Conservation (phyloP, 2,113 vertebrate species). For the Corydoras sp. region DNA sequence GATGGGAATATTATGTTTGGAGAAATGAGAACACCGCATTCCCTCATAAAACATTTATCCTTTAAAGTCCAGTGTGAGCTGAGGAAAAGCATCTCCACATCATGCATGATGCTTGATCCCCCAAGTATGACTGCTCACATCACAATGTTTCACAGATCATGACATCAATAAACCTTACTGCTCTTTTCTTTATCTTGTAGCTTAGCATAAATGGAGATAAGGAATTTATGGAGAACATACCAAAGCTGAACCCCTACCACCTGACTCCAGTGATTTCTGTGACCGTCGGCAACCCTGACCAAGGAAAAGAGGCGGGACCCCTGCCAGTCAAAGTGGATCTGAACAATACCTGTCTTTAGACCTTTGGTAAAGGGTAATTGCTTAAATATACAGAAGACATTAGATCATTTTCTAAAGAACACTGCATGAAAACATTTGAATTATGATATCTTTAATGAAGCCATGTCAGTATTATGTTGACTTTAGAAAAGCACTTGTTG, state of each 20-base stretch:
- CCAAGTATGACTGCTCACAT: too few species aligned
- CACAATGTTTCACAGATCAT: too few species aligned
- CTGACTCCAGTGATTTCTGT: slow-evolving; percentile 73
- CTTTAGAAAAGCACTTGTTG: background rate
- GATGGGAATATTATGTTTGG: too few species aligned
- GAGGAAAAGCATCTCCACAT: too few species aligned
- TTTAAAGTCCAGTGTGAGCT: too few species aligned
- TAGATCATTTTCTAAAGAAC: slow-evolving; percentile 37
- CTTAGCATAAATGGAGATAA: slow-evolving; percentile 90
- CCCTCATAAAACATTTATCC: too few species aligned
- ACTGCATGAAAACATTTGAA: slow-evolving; percentile 51
- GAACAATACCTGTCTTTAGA: slow-evolving; percentile 76
- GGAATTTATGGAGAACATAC: slow-evolving; percentile 75
- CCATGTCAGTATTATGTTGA: slow-evolving; percentile 29
- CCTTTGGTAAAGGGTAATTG: slow-evolving; percentile 7
- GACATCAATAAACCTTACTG: too few species aligned
- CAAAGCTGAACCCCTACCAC: slow-evolving; percentile 66
- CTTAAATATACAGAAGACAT: slow-evolving; percentile 31
- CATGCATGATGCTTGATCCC: too few species aligned
- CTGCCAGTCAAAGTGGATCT: slow-evolving; percentile 86
- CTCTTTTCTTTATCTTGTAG: slow-evolving; percentile 45
- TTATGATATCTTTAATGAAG: slow-evolving; percentile 31
- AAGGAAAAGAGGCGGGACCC: slow-evolving; percentile 69
- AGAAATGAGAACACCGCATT: too few species aligned
- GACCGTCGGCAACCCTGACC: slow-evolving; percentile 63